Evolutionary conservation across 2,888 invertebrate species (phyloP).

Genomic region (Coenonympha arcania): DNA sequence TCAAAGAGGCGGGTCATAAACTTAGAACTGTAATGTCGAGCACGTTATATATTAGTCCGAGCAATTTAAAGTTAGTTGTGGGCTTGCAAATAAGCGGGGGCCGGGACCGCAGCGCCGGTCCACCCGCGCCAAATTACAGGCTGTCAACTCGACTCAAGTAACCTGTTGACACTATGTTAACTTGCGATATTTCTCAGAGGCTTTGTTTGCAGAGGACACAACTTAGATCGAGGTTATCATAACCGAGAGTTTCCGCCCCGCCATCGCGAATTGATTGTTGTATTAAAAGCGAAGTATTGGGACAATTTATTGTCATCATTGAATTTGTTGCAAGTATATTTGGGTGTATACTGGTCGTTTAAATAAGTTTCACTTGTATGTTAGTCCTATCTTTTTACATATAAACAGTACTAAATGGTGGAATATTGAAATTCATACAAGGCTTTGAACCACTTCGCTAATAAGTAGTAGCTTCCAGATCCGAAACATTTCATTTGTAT

Average conservation of each 20-base stretch:
- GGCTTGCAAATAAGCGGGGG: slow-evolving; percentile 60
- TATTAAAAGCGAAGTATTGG: not conserved
- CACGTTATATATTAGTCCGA: slow-evolving; percentile 57
- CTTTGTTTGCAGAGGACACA: slow-evolving; percentile 49
- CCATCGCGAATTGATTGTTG: slow-evolving; percentile 5
- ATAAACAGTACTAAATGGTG: too few species aligned
- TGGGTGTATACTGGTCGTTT: too few species aligned
- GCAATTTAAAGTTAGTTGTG: slow-evolving; percentile 63
- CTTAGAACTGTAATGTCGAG: slow-evolving; percentile 46
- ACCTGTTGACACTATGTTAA: slow-evolving; percentile 66
- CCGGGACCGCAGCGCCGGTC: slow-evolving; percentile 54
- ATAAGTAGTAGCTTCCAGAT: too few species aligned
- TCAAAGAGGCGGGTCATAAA: slow-evolving; percentile 42
- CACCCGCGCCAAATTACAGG: slow-evolving; percentile 63
- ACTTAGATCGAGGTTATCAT: slow-evolving; percentile 35
- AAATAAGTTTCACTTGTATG: too few species aligned
- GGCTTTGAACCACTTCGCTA: too few species aligned
- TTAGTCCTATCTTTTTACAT: too few species aligned
- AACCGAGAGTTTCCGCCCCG: slow-evolving; percentile 3
- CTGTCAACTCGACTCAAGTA: slow-evolving; percentile 66
- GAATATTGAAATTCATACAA: too few species aligned
- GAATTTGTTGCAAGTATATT: not conserved
- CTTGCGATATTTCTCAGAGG: slow-evolving; percentile 44
- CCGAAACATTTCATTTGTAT: too few species aligned
- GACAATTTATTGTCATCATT: not conserved